Conservation (phyloP, 2,797 vertebrate species). For the Neostethus bicornis region DNA sequence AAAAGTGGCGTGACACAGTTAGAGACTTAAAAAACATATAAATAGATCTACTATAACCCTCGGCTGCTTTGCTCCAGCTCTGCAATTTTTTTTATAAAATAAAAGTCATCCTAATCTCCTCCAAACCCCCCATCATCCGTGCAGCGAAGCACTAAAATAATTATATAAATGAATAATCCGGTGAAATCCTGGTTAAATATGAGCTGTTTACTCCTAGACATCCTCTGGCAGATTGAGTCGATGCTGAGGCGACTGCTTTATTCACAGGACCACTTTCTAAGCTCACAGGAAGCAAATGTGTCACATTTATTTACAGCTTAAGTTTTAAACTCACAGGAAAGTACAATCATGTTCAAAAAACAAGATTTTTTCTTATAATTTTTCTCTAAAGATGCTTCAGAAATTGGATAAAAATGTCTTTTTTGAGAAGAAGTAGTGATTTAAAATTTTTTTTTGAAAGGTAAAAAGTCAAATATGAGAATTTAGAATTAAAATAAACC, state of each 20-base stretch:
- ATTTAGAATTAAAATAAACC: background rate
- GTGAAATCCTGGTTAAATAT: conserved; percentile 72
- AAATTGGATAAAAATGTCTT: background rate
- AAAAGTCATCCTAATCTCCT: conserved; percentile 66
- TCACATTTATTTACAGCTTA: background rate
- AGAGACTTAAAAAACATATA: background rate
- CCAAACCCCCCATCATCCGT: conserved; percentile 36
- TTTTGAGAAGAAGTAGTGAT: background rate
- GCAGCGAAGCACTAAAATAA: conserved; percentile 57
- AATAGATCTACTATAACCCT: conserved; percentile 5
- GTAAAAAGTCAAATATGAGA: conserved; percentile 6
- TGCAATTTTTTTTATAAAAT: conserved; percentile 63
- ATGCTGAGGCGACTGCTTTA: conserved; percentile 11
- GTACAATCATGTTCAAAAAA: no score
- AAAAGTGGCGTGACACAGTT: background rate
- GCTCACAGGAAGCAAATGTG: conserved; percentile 8
- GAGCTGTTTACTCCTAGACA: conserved; percentile 51
- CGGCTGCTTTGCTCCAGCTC: conserved; percentile 1
- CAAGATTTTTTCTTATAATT: background rate
- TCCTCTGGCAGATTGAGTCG: conserved; percentile 44
- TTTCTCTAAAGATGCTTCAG: background rate
- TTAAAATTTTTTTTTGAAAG: background rate
- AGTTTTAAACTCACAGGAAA: no score
- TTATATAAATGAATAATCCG: conserved; percentile 74
- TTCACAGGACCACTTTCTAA: background rate